Evolutionary conservation across 2,888 invertebrate genomes (phyloP).

Genomic region (Acanthosepion esculentum): DNA sequence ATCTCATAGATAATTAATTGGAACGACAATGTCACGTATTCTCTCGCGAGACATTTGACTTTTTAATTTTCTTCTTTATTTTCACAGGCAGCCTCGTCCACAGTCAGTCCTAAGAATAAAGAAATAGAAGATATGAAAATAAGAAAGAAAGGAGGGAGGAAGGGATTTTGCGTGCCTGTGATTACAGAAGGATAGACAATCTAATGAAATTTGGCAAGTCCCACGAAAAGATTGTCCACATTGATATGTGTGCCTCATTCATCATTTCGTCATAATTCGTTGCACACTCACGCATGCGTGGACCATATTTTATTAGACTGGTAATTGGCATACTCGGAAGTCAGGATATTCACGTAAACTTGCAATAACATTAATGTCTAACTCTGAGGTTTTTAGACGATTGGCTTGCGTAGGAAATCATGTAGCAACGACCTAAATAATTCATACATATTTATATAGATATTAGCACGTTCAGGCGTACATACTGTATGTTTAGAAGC

Average conservation of each 20-base stretch:
- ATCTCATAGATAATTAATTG: not conserved
- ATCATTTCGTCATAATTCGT: not conserved
- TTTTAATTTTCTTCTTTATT: not conserved
- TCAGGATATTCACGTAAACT: not conserved
- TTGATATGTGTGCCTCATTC: not conserved
- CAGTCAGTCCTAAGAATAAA: not conserved
- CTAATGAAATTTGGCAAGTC: not conserved
- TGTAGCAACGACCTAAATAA: not conserved
- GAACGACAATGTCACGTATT: slow-evolving; percentile 1
- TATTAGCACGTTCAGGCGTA: no score
- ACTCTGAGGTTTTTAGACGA: not conserved
- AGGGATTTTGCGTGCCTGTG: not conserved
- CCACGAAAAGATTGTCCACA: not conserved
- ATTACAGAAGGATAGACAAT: not conserved
- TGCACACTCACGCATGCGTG: not conserved
- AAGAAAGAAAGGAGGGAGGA: not conserved
- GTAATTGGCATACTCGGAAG: not conserved
- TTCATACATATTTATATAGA: no score
- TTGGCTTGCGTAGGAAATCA: not conserved
- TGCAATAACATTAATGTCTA: not conserved
- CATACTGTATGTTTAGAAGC: no score
- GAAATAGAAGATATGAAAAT: not conserved
- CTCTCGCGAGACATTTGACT: not conserved
- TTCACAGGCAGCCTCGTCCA: no score
- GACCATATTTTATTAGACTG: not conserved